phyloP scores from a whole-genome alignment of 2,888 invertebrate species.

The Scaptomyza caliginosa region DNA sequence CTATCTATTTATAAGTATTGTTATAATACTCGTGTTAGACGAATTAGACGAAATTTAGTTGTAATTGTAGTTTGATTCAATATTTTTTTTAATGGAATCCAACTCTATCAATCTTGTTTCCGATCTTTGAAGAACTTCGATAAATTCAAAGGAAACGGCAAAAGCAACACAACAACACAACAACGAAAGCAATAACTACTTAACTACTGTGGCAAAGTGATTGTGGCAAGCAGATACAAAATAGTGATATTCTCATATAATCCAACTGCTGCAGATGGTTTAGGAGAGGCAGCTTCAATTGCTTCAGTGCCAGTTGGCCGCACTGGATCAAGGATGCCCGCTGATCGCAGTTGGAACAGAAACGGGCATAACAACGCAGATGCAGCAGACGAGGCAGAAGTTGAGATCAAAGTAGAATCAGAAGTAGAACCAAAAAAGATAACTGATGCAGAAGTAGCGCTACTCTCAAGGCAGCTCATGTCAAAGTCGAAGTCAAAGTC shows the following conservation, averaged over 20 bases:
- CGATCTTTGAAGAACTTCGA: constrained; percentile 60
- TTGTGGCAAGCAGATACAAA: constrained; percentile 55
- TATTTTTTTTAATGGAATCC: not conserved
- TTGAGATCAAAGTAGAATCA: constrained; percentile 19
- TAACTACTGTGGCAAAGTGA: constrained; percentile 76
- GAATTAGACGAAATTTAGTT: not conserved
- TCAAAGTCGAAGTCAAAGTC: constrained; percentile 72
- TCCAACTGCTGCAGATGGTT: constrained; percentile 50
- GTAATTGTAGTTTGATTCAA: not conserved
- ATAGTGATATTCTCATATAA: constrained; percentile 43
- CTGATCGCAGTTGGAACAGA: constrained; percentile 43
- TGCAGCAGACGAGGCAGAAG: not conserved
- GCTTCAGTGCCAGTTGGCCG: constrained; percentile 32
- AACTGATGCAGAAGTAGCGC: constrained; percentile 58
- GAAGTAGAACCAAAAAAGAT: constrained; percentile 27
- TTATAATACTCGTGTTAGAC: not conserved
- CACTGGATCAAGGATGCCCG: constrained; percentile 56
- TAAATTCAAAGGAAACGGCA: constrained; percentile 41
- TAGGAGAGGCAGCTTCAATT: constrained; percentile 19
- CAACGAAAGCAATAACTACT: constrained; percentile 84
- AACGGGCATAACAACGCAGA: constrained; percentile 41
- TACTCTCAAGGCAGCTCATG: constrained; percentile 77
- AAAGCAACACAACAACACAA: constrained; percentile 80
- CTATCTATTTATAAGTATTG: not conserved
- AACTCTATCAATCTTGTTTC: constrained; percentile 29